phyloP scores from a whole-genome alignment of 1,140 invertebrate genomes.

The Papilio glaucus region DNA sequence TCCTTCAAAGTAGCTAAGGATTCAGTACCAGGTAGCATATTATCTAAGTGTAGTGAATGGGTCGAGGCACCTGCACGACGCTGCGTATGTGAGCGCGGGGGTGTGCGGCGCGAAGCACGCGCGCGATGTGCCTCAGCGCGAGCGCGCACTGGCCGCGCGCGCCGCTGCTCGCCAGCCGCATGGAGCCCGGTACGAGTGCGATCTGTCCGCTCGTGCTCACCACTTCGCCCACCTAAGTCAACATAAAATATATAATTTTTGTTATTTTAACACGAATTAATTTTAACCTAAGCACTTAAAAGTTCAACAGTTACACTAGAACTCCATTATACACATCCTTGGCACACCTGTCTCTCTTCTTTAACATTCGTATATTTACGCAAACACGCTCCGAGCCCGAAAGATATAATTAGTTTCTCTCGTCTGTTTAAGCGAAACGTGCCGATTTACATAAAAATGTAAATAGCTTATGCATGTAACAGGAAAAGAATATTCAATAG shows the following conservation, averaged over 20 bases:
- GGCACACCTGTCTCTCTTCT: too few relatives aligned
- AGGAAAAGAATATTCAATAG: too few relatives aligned
- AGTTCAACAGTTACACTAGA: conserved; percentile 10
- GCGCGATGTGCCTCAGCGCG: conserved; percentile 91
- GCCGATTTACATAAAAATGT: too few relatives aligned
- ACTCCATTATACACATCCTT: not conserved
- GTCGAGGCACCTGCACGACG: conserved; percentile 86
- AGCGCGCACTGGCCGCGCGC: conserved; percentile 91
- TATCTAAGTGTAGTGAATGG: not conserved
- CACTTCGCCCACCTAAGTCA: conserved; percentile 89
- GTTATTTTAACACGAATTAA: too few relatives aligned
- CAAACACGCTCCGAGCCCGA: too few relatives aligned
- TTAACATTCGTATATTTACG: too few relatives aligned
- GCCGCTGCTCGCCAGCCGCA: conserved; percentile 89
- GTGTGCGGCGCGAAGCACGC: conserved; percentile 91
- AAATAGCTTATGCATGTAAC: too few relatives aligned
- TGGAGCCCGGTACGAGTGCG: conserved; percentile 92
- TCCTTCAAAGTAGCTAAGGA: not conserved
- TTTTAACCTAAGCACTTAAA: too few relatives aligned
- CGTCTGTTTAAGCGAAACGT: too few relatives aligned
- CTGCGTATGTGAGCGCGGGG: conserved; percentile 89
- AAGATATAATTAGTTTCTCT: too few relatives aligned
- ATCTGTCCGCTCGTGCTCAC: conserved; percentile 96
- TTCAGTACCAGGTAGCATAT: not conserved
- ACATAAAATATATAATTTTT: too few relatives aligned